phyloP scores from a whole-genome alignment of 2,888 invertebrate genomes.

The Platynereis dumerilii region DNA sequence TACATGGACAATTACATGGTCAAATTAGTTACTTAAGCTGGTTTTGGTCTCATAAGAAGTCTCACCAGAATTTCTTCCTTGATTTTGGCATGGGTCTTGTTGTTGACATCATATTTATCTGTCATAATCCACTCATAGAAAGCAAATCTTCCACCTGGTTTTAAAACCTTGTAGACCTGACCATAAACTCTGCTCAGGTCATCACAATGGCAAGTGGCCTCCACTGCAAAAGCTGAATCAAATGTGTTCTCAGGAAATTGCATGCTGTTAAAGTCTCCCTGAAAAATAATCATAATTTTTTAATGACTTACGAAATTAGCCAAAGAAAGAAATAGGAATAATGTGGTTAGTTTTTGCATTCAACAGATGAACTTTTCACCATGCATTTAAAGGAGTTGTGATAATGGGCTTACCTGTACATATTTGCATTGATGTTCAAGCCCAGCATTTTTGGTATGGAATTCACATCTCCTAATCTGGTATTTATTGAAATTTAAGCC shows the following conservation, averaged over 20 bases:
- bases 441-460: constrained; percentile 26
- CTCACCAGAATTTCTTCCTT: constrained; percentile 34
- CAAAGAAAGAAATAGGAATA: no score
- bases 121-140: constrained; percentile 38
- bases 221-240: constrained; percentile 35
- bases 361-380: no score
- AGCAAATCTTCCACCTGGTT: constrained; percentile 37
- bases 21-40: no score
- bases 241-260: constrained; percentile 28
- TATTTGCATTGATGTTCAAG: constrained; percentile 21
- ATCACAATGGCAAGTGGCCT: constrained; percentile 37
- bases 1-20: no score
- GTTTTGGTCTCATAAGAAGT: no score
- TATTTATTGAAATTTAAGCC: constrained; percentile 38
- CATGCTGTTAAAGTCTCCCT: constrained; percentile 36
- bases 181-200: constrained; percentile 25
- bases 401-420: constrained; percentile 18
- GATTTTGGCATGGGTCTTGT: constrained; percentile 31
- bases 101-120: constrained; percentile 31
- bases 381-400: no score
- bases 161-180: constrained; percentile 33
- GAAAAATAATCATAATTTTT: background rate
- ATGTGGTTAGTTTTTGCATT: no score
- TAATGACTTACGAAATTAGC: no score
- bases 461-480: constrained; percentile 31